Base-by-base conservation (phyloP, 2,797 vertebrate species). In the Sebastes hubbsi region DNA sequence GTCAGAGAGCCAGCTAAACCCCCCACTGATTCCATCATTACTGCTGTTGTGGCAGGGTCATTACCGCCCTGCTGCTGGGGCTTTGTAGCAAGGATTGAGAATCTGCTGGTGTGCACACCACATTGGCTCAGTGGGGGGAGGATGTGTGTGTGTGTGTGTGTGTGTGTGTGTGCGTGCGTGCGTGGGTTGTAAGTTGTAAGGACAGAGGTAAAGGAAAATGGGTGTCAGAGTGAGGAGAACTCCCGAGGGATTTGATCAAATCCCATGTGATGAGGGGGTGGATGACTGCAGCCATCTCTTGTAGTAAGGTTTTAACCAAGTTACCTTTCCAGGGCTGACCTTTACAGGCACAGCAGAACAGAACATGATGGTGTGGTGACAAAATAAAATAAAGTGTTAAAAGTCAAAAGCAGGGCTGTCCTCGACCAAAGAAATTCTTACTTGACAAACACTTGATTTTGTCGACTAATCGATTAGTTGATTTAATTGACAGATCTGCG, bases 21-120 rank as follows among this genome's bases (percentile, higher is more conserved):
- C 94, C 91, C 92, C 83, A 86, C 92, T 90, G 94, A 92, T 92
- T 91, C 92, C 90, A 93, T 93, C 94, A 94, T 95, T 95, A 94
- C 91, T 77, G 83, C 85, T 13, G 75, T 88, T 77, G 87, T 84
- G 84, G 81, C 89, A 72, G 89, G 93, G 94, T 94, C 92, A 92
- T 95, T 95, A 95, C 86, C 68, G 30, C 85, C 89, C 82, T 78
- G 89, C 91, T 92, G 87, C 81, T 83, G 86, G 77, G 83, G 91
- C 93, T 94, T 92, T 93, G 92, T 91, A 91, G 91, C 89, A 56
- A 78, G 86, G 89, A 94, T 88, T 90, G 90, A 87, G 91, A 88
- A 88, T 88, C 77, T 76, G 87, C 77, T 81, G 82, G 89, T 89
- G 85, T 84, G 81, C 79, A 78, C 78, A 71, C 61, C 66, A 74